Evolutionary conservation across 2,113 vertebrate genomes (phyloP).

Genomic region (Pomatostomus ruficeps): DNA sequence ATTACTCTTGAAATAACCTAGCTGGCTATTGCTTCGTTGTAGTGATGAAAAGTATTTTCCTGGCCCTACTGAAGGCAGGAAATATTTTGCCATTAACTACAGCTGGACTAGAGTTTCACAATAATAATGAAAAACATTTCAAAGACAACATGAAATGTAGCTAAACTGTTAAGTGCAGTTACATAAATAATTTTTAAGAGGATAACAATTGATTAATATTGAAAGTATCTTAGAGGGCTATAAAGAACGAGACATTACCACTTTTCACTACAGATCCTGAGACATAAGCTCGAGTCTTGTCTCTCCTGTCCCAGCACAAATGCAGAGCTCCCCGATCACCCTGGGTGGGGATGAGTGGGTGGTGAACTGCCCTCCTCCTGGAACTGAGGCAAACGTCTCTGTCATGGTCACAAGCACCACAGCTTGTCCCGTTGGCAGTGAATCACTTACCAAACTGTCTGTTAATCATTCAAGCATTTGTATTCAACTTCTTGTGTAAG

Average conservation of each 20-base stretch:
- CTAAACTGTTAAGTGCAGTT: neutral
- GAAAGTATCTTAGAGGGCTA: neutral
- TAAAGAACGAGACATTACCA: neutral
- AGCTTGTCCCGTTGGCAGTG: neutral
- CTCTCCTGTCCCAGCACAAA: neutral
- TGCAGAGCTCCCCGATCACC: neutral
- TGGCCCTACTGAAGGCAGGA: constrained; percentile 19
- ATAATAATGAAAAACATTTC: constrained; percentile 25
- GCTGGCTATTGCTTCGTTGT: neutral
- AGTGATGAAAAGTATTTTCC: constrained; percentile 34
- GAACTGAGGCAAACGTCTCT: neutral
- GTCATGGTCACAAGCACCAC: neutral
- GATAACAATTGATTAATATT: neutral
- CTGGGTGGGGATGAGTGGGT: neutral
- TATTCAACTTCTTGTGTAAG: neutral
- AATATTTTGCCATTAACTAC: constrained; percentile 30
- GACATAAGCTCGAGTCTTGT: neutral
- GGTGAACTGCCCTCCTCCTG: neutral
- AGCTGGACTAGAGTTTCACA: constrained; percentile 34
- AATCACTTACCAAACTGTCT: neutral
- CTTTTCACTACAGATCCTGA: neutral
- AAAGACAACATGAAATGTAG: constrained; percentile 17
- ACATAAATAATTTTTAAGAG: constrained; percentile 13
- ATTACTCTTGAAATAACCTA: neutral
- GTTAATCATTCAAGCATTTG: neutral